Evolutionary conservation across 2,113 vertebrate species (phyloP).

Genomic region (Trematocara marginatum): DNA sequence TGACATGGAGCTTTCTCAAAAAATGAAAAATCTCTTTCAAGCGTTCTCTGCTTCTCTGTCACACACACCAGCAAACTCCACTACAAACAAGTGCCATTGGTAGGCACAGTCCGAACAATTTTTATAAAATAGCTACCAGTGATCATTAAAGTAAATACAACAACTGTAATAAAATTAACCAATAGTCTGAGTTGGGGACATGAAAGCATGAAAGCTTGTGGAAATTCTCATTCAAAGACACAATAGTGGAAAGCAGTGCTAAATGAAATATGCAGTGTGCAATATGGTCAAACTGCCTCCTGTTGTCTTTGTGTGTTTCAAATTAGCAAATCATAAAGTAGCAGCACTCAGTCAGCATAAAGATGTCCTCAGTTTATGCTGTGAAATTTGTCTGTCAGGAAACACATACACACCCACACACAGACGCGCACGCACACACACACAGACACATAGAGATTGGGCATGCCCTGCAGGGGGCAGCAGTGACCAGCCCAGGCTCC

Average conservation of each 20-base stretch:
- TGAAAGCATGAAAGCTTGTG: conserved; percentile 14
- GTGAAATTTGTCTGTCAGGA: background rate
- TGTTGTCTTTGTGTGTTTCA: background rate
- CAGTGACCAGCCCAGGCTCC: conserved; percentile 57
- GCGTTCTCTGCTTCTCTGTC: background rate
- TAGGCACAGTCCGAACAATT: background rate
- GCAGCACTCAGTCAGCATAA: background rate
- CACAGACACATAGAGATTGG: background rate
- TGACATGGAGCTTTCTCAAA: conserved; percentile 5
- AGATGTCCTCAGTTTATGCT: conserved; percentile 14
- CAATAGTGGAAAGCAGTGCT: background rate
- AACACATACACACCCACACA: background rate
- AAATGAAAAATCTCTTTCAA: background rate
- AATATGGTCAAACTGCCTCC: background rate
- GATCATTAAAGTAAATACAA: conserved; percentile 56
- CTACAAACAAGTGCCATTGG: conserved; percentile 19
- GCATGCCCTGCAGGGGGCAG: conserved; percentile 71
- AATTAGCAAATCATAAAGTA: conserved; percentile 1
- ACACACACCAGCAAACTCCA: conserved; percentile 21
- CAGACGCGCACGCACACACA: background rate
- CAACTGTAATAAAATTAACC: conserved; percentile 34
- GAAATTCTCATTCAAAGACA: conserved; percentile 1
- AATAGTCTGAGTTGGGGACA: background rate
- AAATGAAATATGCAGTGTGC: background rate
- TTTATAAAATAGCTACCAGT: conserved; percentile 19